phyloP scores from a whole-genome alignment of 2,888 invertebrate genomes.

The Mythimna ferrago region DNA sequence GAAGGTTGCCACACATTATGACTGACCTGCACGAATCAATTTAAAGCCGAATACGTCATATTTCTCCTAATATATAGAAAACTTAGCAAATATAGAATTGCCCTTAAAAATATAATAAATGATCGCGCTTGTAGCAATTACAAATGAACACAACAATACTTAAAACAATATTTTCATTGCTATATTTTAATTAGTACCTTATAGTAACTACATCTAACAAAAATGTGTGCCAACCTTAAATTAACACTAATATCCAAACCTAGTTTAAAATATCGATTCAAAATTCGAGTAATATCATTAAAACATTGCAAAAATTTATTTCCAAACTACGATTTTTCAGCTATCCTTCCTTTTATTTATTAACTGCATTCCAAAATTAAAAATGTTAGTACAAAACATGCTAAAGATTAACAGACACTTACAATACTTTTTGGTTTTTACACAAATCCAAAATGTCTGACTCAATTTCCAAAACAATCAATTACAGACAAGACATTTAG shows the following conservation, averaged over 20 bases:
- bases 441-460: constrained; percentile 58
- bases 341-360: constrained; percentile 6
- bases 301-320: constrained; percentile 57
- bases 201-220: constrained; percentile 29
- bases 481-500: constrained; percentile 50
- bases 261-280: constrained; percentile 69
- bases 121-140: constrained; percentile 54
- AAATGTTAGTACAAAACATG: constrained; percentile 60
- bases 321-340: constrained; percentile 29
- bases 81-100: constrained; percentile 15
- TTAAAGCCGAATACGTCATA: constrained; percentile 18
- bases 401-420: constrained; percentile 66
- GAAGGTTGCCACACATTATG: constrained; percentile 55
- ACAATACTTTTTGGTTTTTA: constrained; percentile 66
- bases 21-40: background rate
- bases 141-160: constrained; percentile 59
- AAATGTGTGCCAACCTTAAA: constrained; percentile 58
- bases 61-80: constrained; percentile 10
- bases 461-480: constrained; percentile 43
- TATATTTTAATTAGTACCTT: constrained; percentile 32
- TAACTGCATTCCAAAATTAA: constrained; percentile 60
- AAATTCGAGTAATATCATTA: constrained; percentile 76
- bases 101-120: constrained; percentile 26
- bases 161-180: constrained; percentile 41
- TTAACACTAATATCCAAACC: constrained; percentile 66